Evolutionary conservation across 2,888 invertebrate species (phyloP).

Genomic region (Oscheius sp.): DNA sequence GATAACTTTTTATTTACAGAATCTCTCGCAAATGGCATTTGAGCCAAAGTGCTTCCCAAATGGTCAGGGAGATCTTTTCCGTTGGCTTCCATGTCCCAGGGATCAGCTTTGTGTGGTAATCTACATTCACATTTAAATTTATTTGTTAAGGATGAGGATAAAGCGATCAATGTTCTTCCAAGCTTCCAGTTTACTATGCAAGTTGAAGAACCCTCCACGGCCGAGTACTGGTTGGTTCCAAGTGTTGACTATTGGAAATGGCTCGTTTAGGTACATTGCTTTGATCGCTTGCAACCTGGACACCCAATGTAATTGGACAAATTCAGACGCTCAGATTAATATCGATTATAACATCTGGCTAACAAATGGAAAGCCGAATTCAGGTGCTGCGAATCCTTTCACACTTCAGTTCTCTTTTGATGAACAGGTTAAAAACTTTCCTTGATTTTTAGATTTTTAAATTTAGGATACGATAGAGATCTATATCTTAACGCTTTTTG

Average conservation of each 20-base stretch:
- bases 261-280: constrained; percentile 79
- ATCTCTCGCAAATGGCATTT: constrained; percentile 83
- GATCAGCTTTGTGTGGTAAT: constrained; percentile 43
- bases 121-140: not conserved
- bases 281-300: constrained; percentile 87
- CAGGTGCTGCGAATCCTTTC: constrained; percentile 80
- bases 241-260: not conserved
- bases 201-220: constrained; percentile 86
- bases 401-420: constrained; percentile 96
- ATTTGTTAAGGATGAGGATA: constrained; percentile 81
- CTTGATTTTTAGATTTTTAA: not conserved
- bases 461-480: constrained; percentile 82
- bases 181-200: constrained; percentile 92
- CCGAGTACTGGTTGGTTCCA: constrained; percentile 77
- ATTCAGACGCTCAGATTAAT: constrained; percentile 64
- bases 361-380: constrained; percentile 93
- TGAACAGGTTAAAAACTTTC: constrained; percentile 74
- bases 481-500: constrained; percentile 76
- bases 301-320: constrained; percentile 84
- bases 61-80: constrained; percentile 53
- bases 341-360: constrained; percentile 91
- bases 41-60: constrained; percentile 74
- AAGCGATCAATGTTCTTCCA: constrained; percentile 83
- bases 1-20: constrained; percentile 77
- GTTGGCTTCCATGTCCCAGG: constrained; percentile 60